Conservation (phyloP, 2,113 vertebrate species). For the Fulica atra region DNA sequence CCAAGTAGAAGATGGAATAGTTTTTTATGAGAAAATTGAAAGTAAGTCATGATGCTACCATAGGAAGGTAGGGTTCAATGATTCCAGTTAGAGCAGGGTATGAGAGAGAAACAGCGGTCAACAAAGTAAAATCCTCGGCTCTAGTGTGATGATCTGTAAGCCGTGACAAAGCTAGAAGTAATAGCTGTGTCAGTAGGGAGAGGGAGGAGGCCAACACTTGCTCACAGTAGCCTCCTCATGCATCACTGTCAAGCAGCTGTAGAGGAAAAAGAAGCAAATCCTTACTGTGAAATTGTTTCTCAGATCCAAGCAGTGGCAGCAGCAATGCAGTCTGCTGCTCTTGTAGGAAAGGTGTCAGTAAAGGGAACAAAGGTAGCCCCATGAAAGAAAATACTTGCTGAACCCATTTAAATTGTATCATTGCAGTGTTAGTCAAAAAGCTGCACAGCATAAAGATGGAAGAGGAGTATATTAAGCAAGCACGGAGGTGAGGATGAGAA, state of each 20-base stretch:
- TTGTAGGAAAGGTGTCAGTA: neutral
- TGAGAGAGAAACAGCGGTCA: neutral
- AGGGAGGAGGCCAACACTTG: constrained; percentile 7
- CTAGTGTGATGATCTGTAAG: neutral
- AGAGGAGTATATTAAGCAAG: neutral
- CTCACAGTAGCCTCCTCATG: constrained; percentile 26
- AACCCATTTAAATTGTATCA: constrained; percentile 15
- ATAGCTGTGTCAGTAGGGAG: constrained; percentile 28
- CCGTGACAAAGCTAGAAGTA: constrained; percentile 16
- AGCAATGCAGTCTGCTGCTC: constrained; percentile 22
- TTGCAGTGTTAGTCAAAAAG: neutral
- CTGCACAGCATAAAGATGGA: neutral
- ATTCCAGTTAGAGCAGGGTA: neutral
- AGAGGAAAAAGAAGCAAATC: constrained; percentile 27
- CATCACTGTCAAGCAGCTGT: constrained; percentile 42
- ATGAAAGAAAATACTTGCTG: neutral
- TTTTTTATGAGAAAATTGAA: constrained; percentile 11
- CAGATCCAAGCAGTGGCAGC: neutral
- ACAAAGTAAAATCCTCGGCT: neutral
- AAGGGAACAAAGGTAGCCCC: neutral
- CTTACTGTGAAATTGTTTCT: constrained; percentile 47
- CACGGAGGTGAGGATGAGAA: neutral
- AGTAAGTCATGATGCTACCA: neutral
- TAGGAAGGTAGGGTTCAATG: neutral
- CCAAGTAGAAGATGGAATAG: neutral